Percentiles rank a stretch among this genome's conserved stretches.
Conservation (phyloP, 2,888 invertebrate species). For the Empis stercorea region DNA sequence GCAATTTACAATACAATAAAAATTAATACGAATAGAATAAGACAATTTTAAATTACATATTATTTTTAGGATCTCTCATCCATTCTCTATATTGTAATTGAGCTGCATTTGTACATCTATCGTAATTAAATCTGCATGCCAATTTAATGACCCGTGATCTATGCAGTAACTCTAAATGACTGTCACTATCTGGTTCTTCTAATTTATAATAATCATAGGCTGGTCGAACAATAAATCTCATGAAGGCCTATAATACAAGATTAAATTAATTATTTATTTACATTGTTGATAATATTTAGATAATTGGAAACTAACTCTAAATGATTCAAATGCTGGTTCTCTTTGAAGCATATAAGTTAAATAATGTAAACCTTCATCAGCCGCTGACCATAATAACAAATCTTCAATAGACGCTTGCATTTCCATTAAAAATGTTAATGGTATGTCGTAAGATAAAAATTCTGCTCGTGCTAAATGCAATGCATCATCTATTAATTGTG, state of each 20-base stretch:
- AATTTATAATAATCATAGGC: conserved; percentile 38
- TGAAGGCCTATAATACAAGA: conserved; percentile 26
- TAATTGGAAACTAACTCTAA: conserved; percentile 38
- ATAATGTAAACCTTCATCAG: conserved; percentile 44
- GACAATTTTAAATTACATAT: conserved; percentile 32
- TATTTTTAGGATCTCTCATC: conserved; percentile 38
- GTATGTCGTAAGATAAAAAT: conserved; percentile 43
- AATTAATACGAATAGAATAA: background rate
- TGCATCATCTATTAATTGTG: conserved; percentile 58
- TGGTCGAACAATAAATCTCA: conserved; percentile 33
- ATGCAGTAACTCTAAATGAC: conserved; percentile 40
- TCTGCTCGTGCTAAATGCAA: conserved; percentile 45
- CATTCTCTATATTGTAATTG: conserved; percentile 38
- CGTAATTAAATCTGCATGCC: conserved; percentile 42
- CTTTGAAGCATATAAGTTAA: conserved; percentile 44
- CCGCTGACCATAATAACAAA: conserved; percentile 48
- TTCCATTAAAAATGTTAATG: conserved; percentile 40
- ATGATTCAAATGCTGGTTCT: conserved; percentile 46
- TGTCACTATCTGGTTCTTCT: conserved; percentile 37
- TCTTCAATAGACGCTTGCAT: conserved; percentile 39
- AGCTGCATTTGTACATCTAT: conserved; percentile 39
- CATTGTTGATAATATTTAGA: no score
- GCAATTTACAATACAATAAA: background rate
- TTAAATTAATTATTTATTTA: background rate
- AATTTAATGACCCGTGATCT: conserved; percentile 40